Base-by-base conservation (phyloP, 2,888 invertebrate genomes). In the Parthenolecanium corni region DNA sequence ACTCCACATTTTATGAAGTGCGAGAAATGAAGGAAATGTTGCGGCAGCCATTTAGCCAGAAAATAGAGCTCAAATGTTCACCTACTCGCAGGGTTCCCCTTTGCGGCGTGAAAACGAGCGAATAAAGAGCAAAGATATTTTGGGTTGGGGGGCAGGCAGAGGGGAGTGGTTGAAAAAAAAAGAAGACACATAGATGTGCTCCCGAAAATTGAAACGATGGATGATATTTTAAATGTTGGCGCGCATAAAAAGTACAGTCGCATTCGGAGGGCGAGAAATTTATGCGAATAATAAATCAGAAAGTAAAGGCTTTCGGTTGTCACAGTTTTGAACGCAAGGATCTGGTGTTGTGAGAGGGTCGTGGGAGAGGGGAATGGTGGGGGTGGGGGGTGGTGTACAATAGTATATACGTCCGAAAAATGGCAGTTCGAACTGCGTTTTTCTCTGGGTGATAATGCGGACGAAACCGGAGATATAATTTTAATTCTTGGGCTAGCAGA, bases 251-350 rank as follows among this genome's bases (percentile, higher is more conserved):
- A 54, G 42, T 42, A n/a, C 18, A 20, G n/a, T 23, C 52, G 31
- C n/a, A 9, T 25, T 18, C 21, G 4, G 18, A 36, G 38, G 20
- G 12, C 12, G 12, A 52, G 38, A 61, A 61, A 61, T 61, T 61
- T 61, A 61, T 61, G 61, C 61, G 61, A 61, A 51, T 61, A 61
- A 61, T 61, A 61, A 61, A 51, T 61, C 61, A 61, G 61, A 61
- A 58, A 61, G 51, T 49, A 49, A 31, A 61, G 61, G 61, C 61
- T 61, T 61, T 61, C 40, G 61, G 46, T 49, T 61, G 61, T 61
- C 61, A 61, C 61, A 61, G 49, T 51, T 51, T 31, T 31, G 31
- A 31, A 9, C 9, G 9, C 31, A 31, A 31, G 31, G 31, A 9
- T 31, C 4, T 6, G 9, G 31, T 31, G 31, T 4, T 6, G 4